Conservation (phyloP, 2,888 invertebrate genomes). For the Megastigmus dorsalis region DNA sequence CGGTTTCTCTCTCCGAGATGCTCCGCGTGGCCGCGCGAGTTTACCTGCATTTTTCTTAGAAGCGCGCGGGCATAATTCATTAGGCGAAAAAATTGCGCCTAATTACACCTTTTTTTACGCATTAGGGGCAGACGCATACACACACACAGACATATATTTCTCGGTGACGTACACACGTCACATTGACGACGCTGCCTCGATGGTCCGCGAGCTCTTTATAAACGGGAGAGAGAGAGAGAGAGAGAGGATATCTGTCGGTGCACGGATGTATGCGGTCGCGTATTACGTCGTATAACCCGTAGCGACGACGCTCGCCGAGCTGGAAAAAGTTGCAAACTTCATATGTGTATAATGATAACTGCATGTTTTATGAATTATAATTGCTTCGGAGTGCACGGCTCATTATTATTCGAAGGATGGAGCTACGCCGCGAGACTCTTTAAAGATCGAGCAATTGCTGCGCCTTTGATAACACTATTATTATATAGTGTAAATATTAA, state of each 20-base stretch:
- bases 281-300: background rate
- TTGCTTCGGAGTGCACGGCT: background rate
- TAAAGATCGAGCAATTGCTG: background rate
- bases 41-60: slow-evolving; percentile 65
- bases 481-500: slow-evolving; percentile 14
- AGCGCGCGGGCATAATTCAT: slow-evolving; percentile 59
- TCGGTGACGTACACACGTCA: background rate
- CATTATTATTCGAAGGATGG: background rate
- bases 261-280: background rate
- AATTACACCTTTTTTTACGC: slow-evolving; percentile 47
- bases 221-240: too few species aligned
- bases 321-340: slow-evolving; percentile 32
- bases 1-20: slow-evolving; percentile 61
- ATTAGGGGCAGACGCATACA: too few species aligned
- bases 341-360: background rate
- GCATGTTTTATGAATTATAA: slow-evolving; percentile 22
- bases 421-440: too few species aligned
- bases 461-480: background rate
- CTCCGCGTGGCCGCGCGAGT: too few species aligned
- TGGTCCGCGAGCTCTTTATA: background rate
- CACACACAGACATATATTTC: too few species aligned
- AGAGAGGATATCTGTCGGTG: too few species aligned
- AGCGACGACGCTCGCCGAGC: background rate
- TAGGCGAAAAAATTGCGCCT: slow-evolving; percentile 58
- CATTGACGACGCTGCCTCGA: background rate